A percentile compares a stretch with the other conserved stretches of the same genome.
Conservation (phyloP, 2,113 vertebrate species). For the Sylvietta virens region DNA sequence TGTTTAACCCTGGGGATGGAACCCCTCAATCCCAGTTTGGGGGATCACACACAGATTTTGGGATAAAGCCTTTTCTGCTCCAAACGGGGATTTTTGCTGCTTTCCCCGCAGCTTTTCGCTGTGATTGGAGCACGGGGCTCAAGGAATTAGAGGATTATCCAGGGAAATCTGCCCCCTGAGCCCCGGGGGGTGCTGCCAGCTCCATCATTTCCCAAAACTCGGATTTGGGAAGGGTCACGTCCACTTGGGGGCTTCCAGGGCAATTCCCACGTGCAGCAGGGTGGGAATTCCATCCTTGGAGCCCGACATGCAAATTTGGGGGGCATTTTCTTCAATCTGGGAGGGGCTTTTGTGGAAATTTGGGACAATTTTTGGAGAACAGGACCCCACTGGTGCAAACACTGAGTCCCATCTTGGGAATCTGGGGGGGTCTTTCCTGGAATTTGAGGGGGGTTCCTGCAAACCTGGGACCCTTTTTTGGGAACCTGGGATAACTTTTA, state of each 20-base stretch:
- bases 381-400: neutral
- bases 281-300: neutral
- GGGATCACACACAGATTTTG: rapidly evolving
- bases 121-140: rapidly evolving
- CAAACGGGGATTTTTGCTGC: neutral
- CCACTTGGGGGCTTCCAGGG: neutral
- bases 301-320: rapidly evolving
- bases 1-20: neutral
- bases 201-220: neutral
- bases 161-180: neutral
- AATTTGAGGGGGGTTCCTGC: neutral
- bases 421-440: rapidly evolving
- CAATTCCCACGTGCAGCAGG: rapidly evolving
- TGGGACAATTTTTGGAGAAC: rapidly evolving
- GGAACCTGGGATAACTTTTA: neutral
- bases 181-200: neutral
- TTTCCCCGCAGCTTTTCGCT: rapidly evolving
- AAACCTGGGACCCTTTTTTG: neutral
- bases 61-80: neutral
- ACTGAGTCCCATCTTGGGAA: rapidly evolving
- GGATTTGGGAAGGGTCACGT: neutral
- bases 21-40: neutral
- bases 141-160: neutral
- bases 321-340: neutral
- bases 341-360: rapidly evolving